Base-by-base conservation (phyloP, 2,113 vertebrate species). In the Ploceus nigricollis region DNA sequence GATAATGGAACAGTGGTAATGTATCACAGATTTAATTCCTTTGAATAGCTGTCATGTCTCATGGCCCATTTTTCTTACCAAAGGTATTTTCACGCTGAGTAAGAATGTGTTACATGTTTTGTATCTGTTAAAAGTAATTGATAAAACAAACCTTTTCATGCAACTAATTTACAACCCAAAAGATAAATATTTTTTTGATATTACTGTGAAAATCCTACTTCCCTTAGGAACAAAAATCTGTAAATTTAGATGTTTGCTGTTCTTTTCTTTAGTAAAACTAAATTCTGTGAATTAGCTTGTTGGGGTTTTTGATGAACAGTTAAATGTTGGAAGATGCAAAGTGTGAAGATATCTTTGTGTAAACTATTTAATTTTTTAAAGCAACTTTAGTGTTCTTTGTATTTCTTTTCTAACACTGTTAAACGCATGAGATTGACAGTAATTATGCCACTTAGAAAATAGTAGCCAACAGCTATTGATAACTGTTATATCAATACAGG, bases 1-100 rank as follows among this genome's bases (percentile, higher is more conserved):
- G 99, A 99, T 98, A 99, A 99, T 97, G 99, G 98, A 99, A 97
- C 98, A 93, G 99, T 99, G 99, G 99, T 99, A 99, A 99, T 13
- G 99, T 99, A 99, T 99, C 97, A 95, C 90, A 91, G 95, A 94
- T 91, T 98, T 96, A 92, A 95, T 97, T 98, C 95, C 91, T 98
- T 98, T 97, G 65, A 97, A 97, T 97, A 93, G 28, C 97, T 96
- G 87, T 97, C 72, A 87, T 93, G 94, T 94, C 79, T 86, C 79
- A 92, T 92, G 91, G 69, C 89, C 82, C 83, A 53, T 93, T 63
- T 93, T 96, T 84, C 68, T 85, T 96, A 96, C 77, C 97, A 97
- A 98, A 98, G 98, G 92, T 98, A 98, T 97, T 98, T 98, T 98
- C 98, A 98, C 97, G 86, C 98, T 97, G 85, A 90, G 27, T 58